phyloP scores from a whole-genome alignment of 2,797 vertebrate genomes.

The Liasis olivaceus region DNA sequence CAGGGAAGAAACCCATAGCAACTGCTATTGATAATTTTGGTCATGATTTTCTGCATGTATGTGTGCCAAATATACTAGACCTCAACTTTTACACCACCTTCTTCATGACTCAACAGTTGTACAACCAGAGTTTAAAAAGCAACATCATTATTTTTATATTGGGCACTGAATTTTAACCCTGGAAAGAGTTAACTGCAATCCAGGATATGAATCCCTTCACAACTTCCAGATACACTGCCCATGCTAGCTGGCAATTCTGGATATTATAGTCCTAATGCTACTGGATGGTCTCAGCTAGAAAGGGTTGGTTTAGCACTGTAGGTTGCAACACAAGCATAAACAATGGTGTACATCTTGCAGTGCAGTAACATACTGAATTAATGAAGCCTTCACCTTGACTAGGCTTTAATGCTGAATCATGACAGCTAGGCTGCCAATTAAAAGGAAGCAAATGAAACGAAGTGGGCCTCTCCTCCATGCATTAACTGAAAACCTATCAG shows the following conservation, averaged over 20 bases:
- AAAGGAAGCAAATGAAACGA: not conserved
- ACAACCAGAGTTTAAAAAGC: not conserved
- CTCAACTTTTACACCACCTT: not conserved
- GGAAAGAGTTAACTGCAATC: not conserved
- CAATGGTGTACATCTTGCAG: not conserved
- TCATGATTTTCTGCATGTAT: not conserved
- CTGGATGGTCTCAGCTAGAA: not conserved
- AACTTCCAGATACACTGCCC: not conserved
- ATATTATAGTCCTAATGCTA: not conserved
- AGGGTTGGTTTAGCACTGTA: not conserved
- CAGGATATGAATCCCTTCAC: not conserved
- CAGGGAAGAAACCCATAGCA: not conserved
- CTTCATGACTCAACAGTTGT: not conserved
- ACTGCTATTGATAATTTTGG: not conserved
- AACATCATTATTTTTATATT: too few species aligned
- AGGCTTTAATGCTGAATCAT: not conserved
- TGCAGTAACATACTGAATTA: not conserved
- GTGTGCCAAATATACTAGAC: not conserved
- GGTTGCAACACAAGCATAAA: conserved; percentile 2
- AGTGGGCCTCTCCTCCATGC: conserved; percentile 1
- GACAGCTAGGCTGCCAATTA: conserved; percentile 27
- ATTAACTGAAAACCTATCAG: conserved; percentile 44
- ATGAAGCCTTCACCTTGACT: not conserved
- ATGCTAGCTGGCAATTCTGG: not conserved
- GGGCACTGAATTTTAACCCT: not conserved